A percentile compares a stretch with the other conserved stretches of the same genome.
These are phyloP conservation scores for Limosa lapponica DNA, from an alignment of 2,797 vertebrate genomes.

Conservation along the genomic window DNA sequence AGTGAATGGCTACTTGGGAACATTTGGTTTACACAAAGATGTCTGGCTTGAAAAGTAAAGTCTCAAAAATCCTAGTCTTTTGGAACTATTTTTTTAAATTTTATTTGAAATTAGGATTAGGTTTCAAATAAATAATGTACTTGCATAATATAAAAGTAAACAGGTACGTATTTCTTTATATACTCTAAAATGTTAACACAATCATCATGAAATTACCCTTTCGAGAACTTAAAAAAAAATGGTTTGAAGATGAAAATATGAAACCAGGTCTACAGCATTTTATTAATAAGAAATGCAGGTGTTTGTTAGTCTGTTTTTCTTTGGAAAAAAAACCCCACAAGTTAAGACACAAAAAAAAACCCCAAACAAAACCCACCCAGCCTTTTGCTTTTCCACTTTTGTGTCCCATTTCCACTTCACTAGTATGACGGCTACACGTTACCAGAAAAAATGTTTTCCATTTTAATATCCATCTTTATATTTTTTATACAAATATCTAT, in stretches of 20 bases:
- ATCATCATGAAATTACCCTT: background rate
- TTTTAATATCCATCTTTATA: accelerated
- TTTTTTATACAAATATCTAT: background rate
- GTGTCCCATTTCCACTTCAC: background rate
- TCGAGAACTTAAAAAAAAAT: background rate
- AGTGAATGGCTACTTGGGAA: background rate
- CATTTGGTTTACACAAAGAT: background rate
- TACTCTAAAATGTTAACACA: background rate
- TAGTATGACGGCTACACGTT: background rate
- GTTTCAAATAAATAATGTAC: background rate
- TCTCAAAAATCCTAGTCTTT: accelerated
- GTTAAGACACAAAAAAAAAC: background rate
- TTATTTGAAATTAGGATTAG: background rate
- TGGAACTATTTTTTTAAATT: background rate
- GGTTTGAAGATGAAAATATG: background rate
- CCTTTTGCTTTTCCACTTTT: background rate
- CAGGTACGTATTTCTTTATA: background rate
- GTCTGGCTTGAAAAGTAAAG: background rate
- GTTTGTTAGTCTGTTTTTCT: background rate
- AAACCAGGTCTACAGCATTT: background rate
- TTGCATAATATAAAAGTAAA: background rate
- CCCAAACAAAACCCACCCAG: accelerated
- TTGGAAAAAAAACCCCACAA: background rate
- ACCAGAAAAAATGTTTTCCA: background rate
- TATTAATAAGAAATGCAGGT: background rate